Conservation (phyloP, 2,797 vertebrate genomes). For the Crax fasciolata region DNA sequence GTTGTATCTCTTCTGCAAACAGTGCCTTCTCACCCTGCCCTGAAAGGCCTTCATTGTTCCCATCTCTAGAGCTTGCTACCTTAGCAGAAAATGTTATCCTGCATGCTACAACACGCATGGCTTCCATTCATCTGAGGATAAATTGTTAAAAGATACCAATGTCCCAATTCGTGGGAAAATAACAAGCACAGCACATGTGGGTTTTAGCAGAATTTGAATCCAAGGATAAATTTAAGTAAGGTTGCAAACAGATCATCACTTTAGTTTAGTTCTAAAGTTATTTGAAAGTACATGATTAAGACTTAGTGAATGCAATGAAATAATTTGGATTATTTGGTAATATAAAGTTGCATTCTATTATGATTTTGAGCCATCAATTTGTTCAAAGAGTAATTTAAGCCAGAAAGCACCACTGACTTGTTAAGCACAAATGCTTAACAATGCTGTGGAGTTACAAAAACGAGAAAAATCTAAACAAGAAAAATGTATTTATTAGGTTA, state of each 20-base stretch:
- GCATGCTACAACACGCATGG: conserved; percentile 14
- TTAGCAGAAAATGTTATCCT: conserved; percentile 54
- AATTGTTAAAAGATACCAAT: not conserved
- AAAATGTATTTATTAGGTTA: not conserved
- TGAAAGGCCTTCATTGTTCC: conserved; percentile 62
- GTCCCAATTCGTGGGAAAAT: conserved; percentile 15
- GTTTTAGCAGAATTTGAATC: not conserved
- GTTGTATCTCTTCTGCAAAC: conserved; percentile 65
- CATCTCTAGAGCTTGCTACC: conserved; percentile 38
- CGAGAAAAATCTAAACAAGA: not conserved
- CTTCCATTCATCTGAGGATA: conserved; percentile 6
- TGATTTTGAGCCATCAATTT: not conserved
- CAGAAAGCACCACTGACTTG: not conserved
- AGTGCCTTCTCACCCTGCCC: conserved; percentile 38
- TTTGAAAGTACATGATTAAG: not conserved
- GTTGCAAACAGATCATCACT: not conserved
- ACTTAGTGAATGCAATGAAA: not conserved
- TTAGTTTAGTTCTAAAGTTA: not conserved
- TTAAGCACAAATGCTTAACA: not conserved
- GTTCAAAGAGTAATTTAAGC: not conserved
- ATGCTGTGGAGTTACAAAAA: not conserved
- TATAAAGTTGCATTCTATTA: not conserved
- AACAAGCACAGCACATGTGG: not conserved
- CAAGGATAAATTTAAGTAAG: not conserved
- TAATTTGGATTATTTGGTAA: not conserved